Evolutionary conservation across 2,113 vertebrate genomes (phyloP), one percentile per base, ranked within the genome.

Genomic region (Anarhynchus alexandrinus): DNA sequence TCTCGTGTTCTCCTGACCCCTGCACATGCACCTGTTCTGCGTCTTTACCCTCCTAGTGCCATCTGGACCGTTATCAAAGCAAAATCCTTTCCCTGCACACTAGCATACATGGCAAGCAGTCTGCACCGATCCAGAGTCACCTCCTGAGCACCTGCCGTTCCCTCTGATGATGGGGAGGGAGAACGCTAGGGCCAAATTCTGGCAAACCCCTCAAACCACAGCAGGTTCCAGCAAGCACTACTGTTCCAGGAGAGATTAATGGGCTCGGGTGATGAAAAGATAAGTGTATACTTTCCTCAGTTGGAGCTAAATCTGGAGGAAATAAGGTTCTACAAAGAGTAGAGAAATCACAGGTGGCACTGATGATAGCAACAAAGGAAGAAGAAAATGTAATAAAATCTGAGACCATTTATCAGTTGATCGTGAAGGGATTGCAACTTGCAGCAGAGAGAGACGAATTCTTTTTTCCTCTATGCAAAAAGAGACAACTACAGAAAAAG

Each of bases 301-400:
- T 0, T 90, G 54, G 66, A 95, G 94, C 91, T 94, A 96, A 85
- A 89, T 94, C 84, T 93, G 57, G 66, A 93, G 62, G 70, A 85
- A 93, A 80, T 77, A 85, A 90, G 30, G 36, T 89, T 79, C 81
- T 65, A 65, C 36, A 72, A 69, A 69, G 49, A 92, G 23, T 5
- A 1, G 58, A 87, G 77, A 93, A 96, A 91, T 89, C 86, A 89
- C 83, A 93, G 74, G 82, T 85, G 82, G 82, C 66, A 77, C 66
- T 72, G 66, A 54, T 61, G 62, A 49, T 82, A 91, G 82, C 82
- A 95, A 87, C 70, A 91, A 83, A 94, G 74, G 67, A 89, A 88
- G 83, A 92, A 76, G 61, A 85, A 96, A 96, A 90, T 2, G 1
- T 36, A 66, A 94, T 92, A 86, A 96, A 86, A 94, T 86, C 82